Conservation (phyloP, 2,888 invertebrate species). For the Heliconius ismenius region DNA sequence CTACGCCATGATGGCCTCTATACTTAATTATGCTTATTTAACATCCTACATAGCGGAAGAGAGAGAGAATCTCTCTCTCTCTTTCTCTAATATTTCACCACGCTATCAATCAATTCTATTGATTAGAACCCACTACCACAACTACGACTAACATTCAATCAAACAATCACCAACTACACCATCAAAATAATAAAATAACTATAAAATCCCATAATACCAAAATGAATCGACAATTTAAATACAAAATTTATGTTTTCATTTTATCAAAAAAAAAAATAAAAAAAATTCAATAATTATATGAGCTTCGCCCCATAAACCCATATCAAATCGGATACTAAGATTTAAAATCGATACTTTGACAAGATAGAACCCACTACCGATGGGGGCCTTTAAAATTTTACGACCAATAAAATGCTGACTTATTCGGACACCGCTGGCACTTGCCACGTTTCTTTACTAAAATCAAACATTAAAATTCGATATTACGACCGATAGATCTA, state of each 20-base stretch:
- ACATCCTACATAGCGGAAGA: no score
- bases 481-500: constrained; percentile 77
- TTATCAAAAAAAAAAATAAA: constrained; percentile 37
- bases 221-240: constrained; percentile 13
- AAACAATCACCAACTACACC: neutral
- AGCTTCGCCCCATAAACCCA: constrained; percentile 54
- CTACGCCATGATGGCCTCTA: no score
- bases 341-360: constrained; percentile 61
- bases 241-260: constrained; percentile 51
- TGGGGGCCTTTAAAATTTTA: constrained; percentile 75
- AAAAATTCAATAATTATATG: constrained; percentile 46
- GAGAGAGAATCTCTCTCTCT: no score
- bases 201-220: neutral
- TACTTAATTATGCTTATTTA: no score
- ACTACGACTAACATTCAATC: neutral
- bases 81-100: neutral
- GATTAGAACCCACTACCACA: neutral
- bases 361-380: constrained; percentile 62
- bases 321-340: constrained; percentile 54
- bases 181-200: neutral
- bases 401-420: constrained; percentile 77
- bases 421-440: constrained; percentile 63
- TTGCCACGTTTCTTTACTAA: constrained; percentile 62
- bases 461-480: constrained; percentile 73
- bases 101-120: neutral